These are phyloP conservation scores for Tetheella fluctuosa DNA, from an alignment of 2,888 invertebrate genomes.

Conservation along the genomic window DNA sequence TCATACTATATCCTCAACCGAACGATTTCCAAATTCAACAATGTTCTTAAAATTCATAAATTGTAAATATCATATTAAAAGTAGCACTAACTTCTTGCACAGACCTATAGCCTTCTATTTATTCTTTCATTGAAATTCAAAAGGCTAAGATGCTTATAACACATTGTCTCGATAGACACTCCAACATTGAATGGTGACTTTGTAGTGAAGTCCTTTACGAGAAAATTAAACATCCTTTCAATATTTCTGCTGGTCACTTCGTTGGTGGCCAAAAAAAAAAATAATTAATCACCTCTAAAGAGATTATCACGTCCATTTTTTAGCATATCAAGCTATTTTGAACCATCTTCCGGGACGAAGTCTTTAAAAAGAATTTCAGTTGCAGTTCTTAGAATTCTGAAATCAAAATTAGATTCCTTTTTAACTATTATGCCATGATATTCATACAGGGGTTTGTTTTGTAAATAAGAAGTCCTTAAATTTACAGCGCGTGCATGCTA, in stretches of 20 bases:
- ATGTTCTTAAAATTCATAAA: no score
- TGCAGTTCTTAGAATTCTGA: constrained; percentile 3
- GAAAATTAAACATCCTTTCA: background rate
- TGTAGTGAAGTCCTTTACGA: background rate
- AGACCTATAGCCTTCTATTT: background rate
- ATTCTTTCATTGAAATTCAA: background rate
- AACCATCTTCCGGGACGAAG: background rate
- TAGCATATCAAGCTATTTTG: background rate
- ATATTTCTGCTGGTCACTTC: background rate
- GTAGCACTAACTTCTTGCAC: background rate
- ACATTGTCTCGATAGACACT: background rate
- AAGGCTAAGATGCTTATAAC: background rate
- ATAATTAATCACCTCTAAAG: background rate
- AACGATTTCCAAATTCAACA: no score
- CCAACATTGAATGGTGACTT: background rate
- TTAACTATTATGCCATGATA: background rate
- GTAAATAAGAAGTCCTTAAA: background rate
- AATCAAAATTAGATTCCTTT: background rate
- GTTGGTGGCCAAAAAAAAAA: background rate
- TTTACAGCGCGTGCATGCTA: background rate
- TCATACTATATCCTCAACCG: no score
- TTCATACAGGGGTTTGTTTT: background rate
- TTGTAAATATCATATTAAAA: background rate
- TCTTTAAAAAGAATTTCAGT: background rate
- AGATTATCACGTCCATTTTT: background rate